Percentiles rank a stretch among this genome's conserved stretches.
phyloP scores from a whole-genome alignment of 1,140 invertebrate genomes.

The Paramacrobiotus metropolitanus region DNA sequence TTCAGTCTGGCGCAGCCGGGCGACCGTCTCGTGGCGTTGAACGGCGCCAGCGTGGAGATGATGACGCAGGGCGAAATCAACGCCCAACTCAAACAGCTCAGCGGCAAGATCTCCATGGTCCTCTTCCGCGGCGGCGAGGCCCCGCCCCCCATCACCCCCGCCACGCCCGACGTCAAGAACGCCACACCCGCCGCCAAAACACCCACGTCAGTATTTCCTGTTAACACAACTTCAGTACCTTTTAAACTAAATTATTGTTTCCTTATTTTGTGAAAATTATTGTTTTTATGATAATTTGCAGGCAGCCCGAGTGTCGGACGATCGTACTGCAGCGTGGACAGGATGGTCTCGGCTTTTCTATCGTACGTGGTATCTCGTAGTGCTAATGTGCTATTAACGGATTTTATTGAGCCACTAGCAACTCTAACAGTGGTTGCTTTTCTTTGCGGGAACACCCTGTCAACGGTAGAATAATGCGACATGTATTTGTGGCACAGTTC shows the following conservation, averaged over 20 bases:
- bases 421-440: too few species aligned
- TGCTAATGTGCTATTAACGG: too few species aligned
- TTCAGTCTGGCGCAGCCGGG: constrained; percentile 14
- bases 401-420: too few species aligned
- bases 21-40: constrained; percentile 21
- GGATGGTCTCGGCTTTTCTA: constrained; percentile 49
- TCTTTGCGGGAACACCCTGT: too few species aligned
- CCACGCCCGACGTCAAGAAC: too few species aligned
- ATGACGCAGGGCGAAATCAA: constrained; percentile 20
- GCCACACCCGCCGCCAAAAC: not conserved
- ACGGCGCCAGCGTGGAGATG: constrained; percentile 18
- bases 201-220: not conserved
- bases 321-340: constrained; percentile 41
- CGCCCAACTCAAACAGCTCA: constrained; percentile 16
- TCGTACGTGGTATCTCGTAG: constrained; percentile 28
- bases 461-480: too few species aligned
- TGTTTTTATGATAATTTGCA: not conserved
- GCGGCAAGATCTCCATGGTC: not conserved
- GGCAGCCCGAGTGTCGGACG: not conserved
- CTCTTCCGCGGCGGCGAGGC: not conserved
- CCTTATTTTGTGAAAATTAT: too few species aligned
- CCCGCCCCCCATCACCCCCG: too few species aligned
- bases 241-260: too few species aligned
- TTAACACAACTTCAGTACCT: not conserved
- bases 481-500: too few species aligned